Base-by-base conservation (phyloP, 2,888 invertebrate species). In the Ectropis crepuscularia region DNA sequence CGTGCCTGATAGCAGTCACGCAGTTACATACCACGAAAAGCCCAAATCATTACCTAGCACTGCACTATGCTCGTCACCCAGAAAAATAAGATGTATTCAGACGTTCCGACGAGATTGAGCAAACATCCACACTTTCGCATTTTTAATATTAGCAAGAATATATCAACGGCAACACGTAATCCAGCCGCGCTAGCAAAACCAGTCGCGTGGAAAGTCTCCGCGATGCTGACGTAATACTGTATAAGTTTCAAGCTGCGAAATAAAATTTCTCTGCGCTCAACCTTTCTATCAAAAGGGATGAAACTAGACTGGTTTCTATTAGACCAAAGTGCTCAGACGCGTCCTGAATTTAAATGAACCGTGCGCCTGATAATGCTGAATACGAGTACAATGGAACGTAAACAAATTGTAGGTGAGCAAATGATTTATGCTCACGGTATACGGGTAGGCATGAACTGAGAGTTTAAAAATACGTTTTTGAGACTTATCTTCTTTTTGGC, bases 281-380 rank as follows among this genome's bases (percentile, higher is more conserved):
- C 74, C 79, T 80, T 83, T 82, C 77, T 76, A 82, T 83, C 78
- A 81, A 76, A 83, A 71, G 73, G 81, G 80, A 82, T 85, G 74
- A 80, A 78, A 73, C 70, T 72, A 73, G 71, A 73, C 70, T 75
- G 71, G 73, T 79, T 80, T 81, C 80, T 80, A 79, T 82, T 78
- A 79, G 67, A 65, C 50, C 70, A 69, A 73, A 72, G 71, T 67
- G 65, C 45, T 65, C 51, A 53, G 37, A 53, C 60, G 53, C 57
- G 55, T n/a, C 42, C 53, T 63, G 66, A 57, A 67, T 67, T 57
- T 50, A 50, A 46, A 67, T 66, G 60, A 60, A 45, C 9, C 46
- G 51, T 28, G 41, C 41, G 57, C 36, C 49, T 47, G 53, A 12
- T 53, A 58, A 49, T 49, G 41, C 37, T 48, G 41, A 49, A 58